Base-by-base conservation (phyloP, 2,797 vertebrate genomes). In the Petrocephalus schoutedeni region DNA sequence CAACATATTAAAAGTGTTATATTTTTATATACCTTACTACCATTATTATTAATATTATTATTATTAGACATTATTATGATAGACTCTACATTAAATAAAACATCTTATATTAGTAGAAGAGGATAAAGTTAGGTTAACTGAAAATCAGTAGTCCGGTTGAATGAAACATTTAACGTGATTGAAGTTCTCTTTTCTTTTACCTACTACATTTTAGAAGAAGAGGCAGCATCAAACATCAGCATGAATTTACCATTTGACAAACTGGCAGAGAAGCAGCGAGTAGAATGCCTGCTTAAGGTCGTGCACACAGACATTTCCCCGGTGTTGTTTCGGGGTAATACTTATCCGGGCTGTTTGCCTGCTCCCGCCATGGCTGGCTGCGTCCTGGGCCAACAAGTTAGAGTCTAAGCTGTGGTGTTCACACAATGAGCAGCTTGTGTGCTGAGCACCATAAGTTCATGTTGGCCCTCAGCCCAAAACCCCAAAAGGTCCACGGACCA, bases 381-480 rank as follows among this genome's bases (percentile, higher is more conserved):
- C 71, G 16, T 10, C 71, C 4, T 41, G 28, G 28, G 64, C 28
- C 64, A 36, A 36, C 28, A 14, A 67, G 64, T 32, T 32, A 32
- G 64, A 67, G 64, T 67, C 10, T 67, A 28, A 36, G 64, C 28
- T 36, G 64, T 14, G 64, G 64, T 32, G 10, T 67, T 67, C 28
- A 1, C 64, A 67, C 64, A 67, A 67, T 67, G 64, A 67, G 64
- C 23, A 1, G 12, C 64, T 67, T 67, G 64, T 67, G 64, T 32
- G 64, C 28, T 67, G 64, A 32, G 28, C 28, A 9, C 61, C 23
- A 12, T 32, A 67, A 21, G 9, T 56, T 32, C 53, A 0, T 59
- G 1, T 88, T 85, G 87, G 58, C 59, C 59, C 32, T 56, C 59
- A 85, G 80, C 82, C 87, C 83, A 85, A 71, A 64, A 56, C 16